Evolutionary conservation across 2,888 invertebrate genomes (phyloP), one percentile per base, ranked within the genome.

Genomic region (Zele albiditarsus): DNA sequence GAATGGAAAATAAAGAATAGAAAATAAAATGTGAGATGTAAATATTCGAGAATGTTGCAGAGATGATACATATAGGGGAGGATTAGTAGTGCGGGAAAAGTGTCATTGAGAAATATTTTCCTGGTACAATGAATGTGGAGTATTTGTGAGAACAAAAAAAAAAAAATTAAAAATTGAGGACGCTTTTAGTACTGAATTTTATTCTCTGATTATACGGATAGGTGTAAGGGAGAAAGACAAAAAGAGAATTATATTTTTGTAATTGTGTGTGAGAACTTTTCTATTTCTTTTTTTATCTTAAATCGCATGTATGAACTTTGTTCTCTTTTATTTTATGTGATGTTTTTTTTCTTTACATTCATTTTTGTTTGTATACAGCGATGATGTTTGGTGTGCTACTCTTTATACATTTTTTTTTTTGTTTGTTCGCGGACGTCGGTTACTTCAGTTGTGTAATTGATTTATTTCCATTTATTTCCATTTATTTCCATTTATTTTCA

Each of bases 51-150:
- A 68, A 49, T n/a, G 42, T 25, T n/a, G 42, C n/a, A 20, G 28
- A 67, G 16, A 25, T 23, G 46, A 60, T 38, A 38, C 8, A 38
- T 38, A 8, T 8, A 38, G 6, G 23, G 42, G 33, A 38, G 67
- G 73, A 73, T 67, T 42, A 60, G 57, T 16, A 27, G 46, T 27
- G 66, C 28, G 63, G 14, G 63, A 33, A 60, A 60, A 66, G 71
- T 71, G 33, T 57, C 74, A 65, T 74, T 74, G 60, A 75, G 14
- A 60, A 71, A 75, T 71, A 71, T 67, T 73, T 73, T 63, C 31
- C 38, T 28, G 10, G 67, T 60, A 73, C 60, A 31, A 57, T 38
- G 62, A 62, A n/a, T 14, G 62, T 62, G 4, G 63, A 28, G 46
- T 67, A 67, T 73, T 73, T 60, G 23, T 25, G 60, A 58, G 25